phyloP scores from a whole-genome alignment of 2,888 invertebrate genomes.

The Drosophila demipolita region DNA sequence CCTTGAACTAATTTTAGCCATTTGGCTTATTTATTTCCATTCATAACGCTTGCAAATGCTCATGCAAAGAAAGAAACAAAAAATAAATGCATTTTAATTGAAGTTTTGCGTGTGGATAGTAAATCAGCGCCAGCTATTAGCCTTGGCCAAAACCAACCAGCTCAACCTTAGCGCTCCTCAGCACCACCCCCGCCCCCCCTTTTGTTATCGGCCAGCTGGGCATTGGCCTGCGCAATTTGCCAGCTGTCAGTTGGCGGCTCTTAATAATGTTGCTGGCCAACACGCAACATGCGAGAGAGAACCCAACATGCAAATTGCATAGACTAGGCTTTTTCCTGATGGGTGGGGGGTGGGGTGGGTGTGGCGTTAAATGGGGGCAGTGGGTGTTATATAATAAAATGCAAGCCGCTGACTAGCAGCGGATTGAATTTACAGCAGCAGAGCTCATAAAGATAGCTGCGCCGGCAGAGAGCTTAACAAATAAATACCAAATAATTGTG shows the following conservation, averaged over 20 bases:
- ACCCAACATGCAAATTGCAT: constrained; percentile 61
- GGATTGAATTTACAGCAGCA: constrained; percentile 59
- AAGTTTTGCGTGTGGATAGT: constrained; percentile 64
- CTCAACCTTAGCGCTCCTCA: constrained; percentile 2
- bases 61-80: neutral
- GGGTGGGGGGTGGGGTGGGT: no score
- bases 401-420: constrained; percentile 31
- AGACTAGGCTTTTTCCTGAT: constrained; percentile 7
- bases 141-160: constrained; percentile 7
- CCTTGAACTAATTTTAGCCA: neutral
- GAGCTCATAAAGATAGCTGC: constrained; percentile 60
- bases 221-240: constrained; percentile 58
- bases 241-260: constrained; percentile 61
- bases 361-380: neutral
- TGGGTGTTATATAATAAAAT: constrained; percentile 25
- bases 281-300: constrained; percentile 54
- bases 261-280: constrained; percentile 26
- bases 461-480: constrained; percentile 54
- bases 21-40: constrained; percentile 40
- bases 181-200: constrained; percentile 12
- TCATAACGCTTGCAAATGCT: constrained; percentile 21
- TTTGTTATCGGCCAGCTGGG: constrained; percentile 7
- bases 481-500: constrained; percentile 76
- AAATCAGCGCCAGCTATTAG: constrained; percentile 43
- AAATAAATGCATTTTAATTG: constrained; percentile 67